Base-by-base conservation (phyloP, 2,797 vertebrate genomes). In the Danio tinwini region DNA sequence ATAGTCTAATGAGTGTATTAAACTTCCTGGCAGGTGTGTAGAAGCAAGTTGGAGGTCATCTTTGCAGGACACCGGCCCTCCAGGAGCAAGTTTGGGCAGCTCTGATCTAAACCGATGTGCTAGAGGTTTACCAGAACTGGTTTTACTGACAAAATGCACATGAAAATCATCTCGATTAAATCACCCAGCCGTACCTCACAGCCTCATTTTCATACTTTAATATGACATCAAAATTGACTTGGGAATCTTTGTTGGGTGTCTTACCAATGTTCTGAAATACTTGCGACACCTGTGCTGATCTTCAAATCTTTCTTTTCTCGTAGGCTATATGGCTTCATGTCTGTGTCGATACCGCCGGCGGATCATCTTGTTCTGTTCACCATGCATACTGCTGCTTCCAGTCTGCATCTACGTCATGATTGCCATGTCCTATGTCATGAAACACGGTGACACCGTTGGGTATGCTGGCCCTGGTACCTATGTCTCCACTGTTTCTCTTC, bases 361-460 rank as follows among this genome's bases (percentile, higher is more conserved):
- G 0, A 42, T 88, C 45, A 16, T 92, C 1, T 39, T 92, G 64
- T 91, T 88, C 16, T 93, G 90, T 83, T 74, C 56, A 0, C 88
- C 88, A 3, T 90, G 84, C 80, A 39, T 90, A 61, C 65, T 82
- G 21, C 0, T 92, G 59, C 44, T 12, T 37, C 74, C 90, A 63
- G 7, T 94, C 16, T 76, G 88, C 1, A 0, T 77, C 73, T 91
- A 86, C 1, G 0, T 81, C 0, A 0, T 7, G 0, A 0, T 90
- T 8, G 42, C 58, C 62, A 0, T 93, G 37, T 81, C 14, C 17
- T 49, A 74, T 52, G 7, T 59, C 19, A 82, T 87, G 65, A 4
- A 55, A n/a, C 16, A 8, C 5, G 39, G 61, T 1, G 6, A 19
- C 2, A 2, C 14, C 13, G 4, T 11, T 44, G 10, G 39, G 6